phyloP scores from a whole-genome alignment of 2,888 invertebrate species.

The Galerucella pusilla region DNA sequence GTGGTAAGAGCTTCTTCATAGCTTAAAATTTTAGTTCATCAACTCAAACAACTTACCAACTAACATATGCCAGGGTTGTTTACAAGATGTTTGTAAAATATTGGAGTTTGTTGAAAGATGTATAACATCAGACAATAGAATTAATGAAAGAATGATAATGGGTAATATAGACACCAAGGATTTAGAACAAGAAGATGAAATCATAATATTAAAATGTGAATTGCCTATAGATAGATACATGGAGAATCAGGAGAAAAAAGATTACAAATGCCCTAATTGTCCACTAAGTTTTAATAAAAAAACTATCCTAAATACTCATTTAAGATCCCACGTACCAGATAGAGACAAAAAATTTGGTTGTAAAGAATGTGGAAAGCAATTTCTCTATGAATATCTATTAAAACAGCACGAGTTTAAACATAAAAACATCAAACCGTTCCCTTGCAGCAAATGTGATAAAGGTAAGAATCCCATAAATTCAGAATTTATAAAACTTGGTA shows the following conservation, averaged over 20 bases:
- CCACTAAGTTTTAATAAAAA: slow-evolving; percentile 49
- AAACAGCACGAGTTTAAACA: neutral
- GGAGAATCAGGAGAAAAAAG: slow-evolving; percentile 30
- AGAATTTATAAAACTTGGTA: neutral
- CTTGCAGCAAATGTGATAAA: neutral
- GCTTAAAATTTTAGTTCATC: too few species aligned
- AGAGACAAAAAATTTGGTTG: slow-evolving; percentile 45
- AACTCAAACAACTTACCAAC: neutral
- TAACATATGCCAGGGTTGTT: slow-evolving; percentile 47
- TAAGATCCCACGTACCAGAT: slow-evolving; percentile 49
- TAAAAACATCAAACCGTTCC: neutral
- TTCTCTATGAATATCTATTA: neutral
- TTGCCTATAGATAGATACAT: too few species aligned
- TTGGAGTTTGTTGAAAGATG: slow-evolving; percentile 48
- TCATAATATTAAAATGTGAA: too few species aligned
- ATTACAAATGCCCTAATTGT: slow-evolving; percentile 53
- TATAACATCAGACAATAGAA: slow-evolving; percentile 49
- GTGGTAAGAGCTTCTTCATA: too few species aligned
- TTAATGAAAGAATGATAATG: too few species aligned
- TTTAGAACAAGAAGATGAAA: too few species aligned
- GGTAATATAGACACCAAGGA: too few species aligned
- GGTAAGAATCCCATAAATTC: neutral
- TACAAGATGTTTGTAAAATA: slow-evolving; percentile 34
- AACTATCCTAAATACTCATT: slow-evolving; percentile 50
- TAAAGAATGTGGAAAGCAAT: too few species aligned